Evolutionary conservation across 2,797 vertebrate genomes (phyloP).

Genomic region (Calcarius lapponicus): DNA sequence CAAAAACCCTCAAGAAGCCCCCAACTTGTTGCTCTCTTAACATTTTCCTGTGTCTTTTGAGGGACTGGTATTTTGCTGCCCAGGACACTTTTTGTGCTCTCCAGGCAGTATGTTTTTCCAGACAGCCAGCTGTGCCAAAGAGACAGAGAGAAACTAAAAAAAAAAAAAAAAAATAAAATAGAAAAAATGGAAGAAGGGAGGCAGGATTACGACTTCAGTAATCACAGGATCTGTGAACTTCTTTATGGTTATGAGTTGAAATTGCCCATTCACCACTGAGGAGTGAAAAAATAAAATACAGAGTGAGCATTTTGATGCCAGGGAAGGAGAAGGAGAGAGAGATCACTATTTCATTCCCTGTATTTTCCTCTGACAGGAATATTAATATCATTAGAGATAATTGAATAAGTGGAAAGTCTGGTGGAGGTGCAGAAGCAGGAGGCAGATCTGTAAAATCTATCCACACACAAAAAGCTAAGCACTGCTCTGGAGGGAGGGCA

Average conservation of each 20-base stretch:
- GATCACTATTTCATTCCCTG: neutral
- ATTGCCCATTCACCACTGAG: neutral
- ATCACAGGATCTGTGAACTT: neutral
- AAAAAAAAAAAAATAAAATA: neutral
- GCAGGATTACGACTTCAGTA: neutral
- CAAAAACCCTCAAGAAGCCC: neutral
- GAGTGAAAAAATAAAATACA: neutral
- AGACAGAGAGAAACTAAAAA: neutral
- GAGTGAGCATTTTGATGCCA: neutral
- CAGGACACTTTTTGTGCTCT: neutral
- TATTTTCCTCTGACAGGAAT: slow-evolving; percentile 24
- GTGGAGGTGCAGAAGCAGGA: neutral
- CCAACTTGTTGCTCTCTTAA: neutral
- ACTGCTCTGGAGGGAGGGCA: neutral
- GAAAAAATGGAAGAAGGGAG: neutral
- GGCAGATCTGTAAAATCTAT: slow-evolving; percentile 29
- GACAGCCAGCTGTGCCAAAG: neutral
- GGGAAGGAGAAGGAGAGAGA: neutral
- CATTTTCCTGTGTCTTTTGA: neutral
- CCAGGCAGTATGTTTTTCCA: neutral
- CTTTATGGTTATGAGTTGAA: neutral
- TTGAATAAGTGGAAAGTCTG: slow-evolving; percentile 23
- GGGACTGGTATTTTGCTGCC: neutral
- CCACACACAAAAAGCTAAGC: neutral
- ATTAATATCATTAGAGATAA: slow-evolving; percentile 36